These are phyloP conservation scores for Perccottus glenii DNA, from an alignment of 2,113 vertebrate species.

Conservation along the genomic window DNA sequence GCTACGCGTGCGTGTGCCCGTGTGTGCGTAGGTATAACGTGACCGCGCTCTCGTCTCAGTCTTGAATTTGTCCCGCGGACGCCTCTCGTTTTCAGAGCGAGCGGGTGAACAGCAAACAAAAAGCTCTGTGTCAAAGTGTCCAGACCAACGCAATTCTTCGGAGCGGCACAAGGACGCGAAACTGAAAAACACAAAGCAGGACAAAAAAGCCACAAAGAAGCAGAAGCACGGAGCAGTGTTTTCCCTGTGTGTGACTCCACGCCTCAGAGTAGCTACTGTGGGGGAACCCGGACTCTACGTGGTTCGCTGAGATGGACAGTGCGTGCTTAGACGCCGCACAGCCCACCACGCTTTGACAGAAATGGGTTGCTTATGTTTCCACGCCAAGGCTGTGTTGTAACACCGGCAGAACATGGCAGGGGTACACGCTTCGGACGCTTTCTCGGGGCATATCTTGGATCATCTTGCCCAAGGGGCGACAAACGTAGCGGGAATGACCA, in stretches of 20 bases:
- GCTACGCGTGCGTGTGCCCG: constrained; percentile 13
- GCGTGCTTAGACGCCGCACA: constrained; percentile 29
- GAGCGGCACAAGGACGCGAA: neutral
- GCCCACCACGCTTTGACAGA: constrained; percentile 37
- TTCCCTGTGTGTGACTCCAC: neutral
- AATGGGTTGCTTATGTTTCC: constrained; percentile 52
- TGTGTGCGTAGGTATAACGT: constrained; percentile 24
- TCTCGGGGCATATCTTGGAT: constrained; percentile 74
- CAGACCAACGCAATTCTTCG: neutral
- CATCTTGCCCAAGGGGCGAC: constrained; percentile 54
- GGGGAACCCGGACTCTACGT: neutral
- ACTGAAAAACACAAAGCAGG: neutral
- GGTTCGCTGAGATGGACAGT: neutral
- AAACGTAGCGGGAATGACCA: constrained; percentile 48
- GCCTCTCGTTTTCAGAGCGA: constrained; percentile 18
- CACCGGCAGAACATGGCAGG: constrained; percentile 75
- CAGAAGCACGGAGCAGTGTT: neutral
- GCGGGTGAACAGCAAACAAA: constrained; percentile 30
- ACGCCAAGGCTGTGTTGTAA: constrained; percentile 58
- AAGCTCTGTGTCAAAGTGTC: constrained; percentile 42
- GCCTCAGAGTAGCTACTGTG: neutral
- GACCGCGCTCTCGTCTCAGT: constrained; percentile 46
- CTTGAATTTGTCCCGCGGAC: constrained; percentile 75
- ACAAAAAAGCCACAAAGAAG: neutral
- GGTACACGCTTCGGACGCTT: constrained; percentile 71